phyloP scores from a whole-genome alignment of 2,113 vertebrate species.

The Pseudolaguvia tuberculata region DNA sequence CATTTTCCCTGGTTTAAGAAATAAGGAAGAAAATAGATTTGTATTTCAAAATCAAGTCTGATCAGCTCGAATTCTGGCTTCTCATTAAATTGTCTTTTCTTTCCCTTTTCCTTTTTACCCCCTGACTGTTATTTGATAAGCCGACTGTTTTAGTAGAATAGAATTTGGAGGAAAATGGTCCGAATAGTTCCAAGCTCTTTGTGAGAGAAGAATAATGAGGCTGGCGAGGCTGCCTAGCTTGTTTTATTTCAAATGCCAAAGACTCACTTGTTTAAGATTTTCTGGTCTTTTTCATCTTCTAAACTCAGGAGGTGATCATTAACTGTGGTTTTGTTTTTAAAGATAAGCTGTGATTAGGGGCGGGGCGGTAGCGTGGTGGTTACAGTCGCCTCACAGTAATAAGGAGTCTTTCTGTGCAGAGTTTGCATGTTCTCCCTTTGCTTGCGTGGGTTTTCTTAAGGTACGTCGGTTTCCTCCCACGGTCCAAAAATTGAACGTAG shows the following conservation, averaged over 20 bases:
- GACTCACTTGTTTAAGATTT: constrained; percentile 18
- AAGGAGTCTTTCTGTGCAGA: too few species aligned
- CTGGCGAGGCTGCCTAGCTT: constrained; percentile 26
- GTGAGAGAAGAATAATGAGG: constrained; percentile 32
- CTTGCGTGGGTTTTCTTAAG: too few species aligned
- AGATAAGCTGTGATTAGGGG: constrained; percentile 16
- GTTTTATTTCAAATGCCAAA: constrained; percentile 30
- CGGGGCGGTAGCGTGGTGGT: too few species aligned
- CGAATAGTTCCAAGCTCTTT: constrained; percentile 30
- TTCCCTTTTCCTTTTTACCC: not conserved
- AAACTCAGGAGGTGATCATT: constrained; percentile 23
- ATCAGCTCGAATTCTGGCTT: constrained; percentile 28
- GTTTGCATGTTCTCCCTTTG: too few species aligned
- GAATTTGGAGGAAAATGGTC: constrained; percentile 30
- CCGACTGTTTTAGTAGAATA: constrained; percentile 34
- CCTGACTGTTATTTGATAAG: constrained; percentile 28
- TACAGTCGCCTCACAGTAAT: too few species aligned
- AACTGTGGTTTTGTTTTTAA: constrained; percentile 26
- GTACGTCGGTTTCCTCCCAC: too few species aligned
- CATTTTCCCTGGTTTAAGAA: constrained; percentile 16
- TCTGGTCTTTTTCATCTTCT: constrained; percentile 9
- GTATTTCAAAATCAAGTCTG: constrained; percentile 42
- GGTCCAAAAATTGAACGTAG: too few species aligned
- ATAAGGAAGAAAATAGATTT: constrained; percentile 33
- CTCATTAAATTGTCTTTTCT: constrained; percentile 28